Evolutionary conservation across 2,113 vertebrate species (phyloP).

Genomic region (Blennius ocellaris): DNA sequence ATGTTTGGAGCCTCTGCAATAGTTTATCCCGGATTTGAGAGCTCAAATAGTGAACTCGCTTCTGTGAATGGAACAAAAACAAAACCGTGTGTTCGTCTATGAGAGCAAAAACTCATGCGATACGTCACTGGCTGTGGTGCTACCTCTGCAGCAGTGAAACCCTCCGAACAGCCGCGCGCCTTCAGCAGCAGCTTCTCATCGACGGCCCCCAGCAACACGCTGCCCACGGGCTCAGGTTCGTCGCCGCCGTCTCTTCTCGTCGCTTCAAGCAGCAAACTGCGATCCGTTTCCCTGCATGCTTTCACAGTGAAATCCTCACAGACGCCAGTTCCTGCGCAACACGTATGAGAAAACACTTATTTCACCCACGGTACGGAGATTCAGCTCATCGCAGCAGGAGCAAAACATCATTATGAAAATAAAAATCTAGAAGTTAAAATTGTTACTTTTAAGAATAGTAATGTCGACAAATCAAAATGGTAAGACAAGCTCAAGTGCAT

Average conservation of each 20-base stretch:
- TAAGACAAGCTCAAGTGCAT: too few relatives aligned
- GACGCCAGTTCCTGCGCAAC: neutral
- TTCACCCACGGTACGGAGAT: too few relatives aligned
- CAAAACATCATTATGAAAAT: too few relatives aligned
- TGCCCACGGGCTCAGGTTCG: slow-evolving; percentile 64
- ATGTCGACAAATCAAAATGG: too few relatives aligned
- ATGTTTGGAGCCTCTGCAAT: slow-evolving; percentile 74
- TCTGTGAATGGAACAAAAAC: slow-evolving; percentile 64
- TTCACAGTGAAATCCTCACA: slow-evolving; percentile 78
- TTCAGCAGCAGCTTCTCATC: slow-evolving; percentile 81
- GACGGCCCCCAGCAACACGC: slow-evolving; percentile 70
- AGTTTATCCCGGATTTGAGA: slow-evolving; percentile 76
- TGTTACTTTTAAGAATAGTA: too few relatives aligned
- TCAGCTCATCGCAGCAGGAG: too few relatives aligned
- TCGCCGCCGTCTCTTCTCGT: slow-evolving; percentile 62
- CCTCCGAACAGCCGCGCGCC: slow-evolving; percentile 76
- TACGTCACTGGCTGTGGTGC: neutral
- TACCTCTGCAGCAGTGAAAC: slow-evolving; percentile 76
- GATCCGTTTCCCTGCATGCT: slow-evolving; percentile 74
- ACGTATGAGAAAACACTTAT: too few relatives aligned
- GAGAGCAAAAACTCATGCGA: neutral
- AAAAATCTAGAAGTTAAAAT: too few relatives aligned
- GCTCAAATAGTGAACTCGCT: slow-evolving; percentile 73
- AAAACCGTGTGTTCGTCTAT: neutral
- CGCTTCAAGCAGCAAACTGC: slow-evolving; percentile 62